Base-by-base conservation (phyloP, 2,113 vertebrate genomes). In the Nothoprocta perdicaria region DNA sequence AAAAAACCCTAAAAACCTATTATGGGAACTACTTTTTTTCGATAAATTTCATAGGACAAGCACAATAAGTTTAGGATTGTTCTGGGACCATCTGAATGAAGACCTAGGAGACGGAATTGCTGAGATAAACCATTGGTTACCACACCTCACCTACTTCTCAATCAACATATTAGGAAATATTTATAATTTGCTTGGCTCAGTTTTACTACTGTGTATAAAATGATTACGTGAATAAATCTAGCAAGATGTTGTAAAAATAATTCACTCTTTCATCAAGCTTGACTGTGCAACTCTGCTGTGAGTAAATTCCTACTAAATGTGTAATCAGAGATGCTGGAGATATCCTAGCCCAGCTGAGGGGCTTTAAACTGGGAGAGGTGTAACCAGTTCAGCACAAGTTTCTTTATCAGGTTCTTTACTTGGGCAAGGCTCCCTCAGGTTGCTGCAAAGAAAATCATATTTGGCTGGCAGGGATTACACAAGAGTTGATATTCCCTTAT, bases 171-270 rank as follows among this genome's bases (percentile, higher is more conserved):
- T 62, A 21, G 31, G 40, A 73, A 62, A 27, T 0, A 2, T 48
- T 61, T 58, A 33, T 29, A 9, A 2, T 76, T 79, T 21, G 63
- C 33, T 78, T 88, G 69, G 72, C 80, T 68, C 38, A 7, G 4
- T 57, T 86, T 52, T 35, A 21, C 53, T 27, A 1, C 2, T 18
- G 53, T 1, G 6, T 86, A 22, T 13, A 19, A 69, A 90, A 43
- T 0, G 2, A 88, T 61, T 80, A 73, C 40, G 26, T 2, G n/a
- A 66, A 41, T 35, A n/a, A 6, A 68, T 40, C 43, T 2, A 52
- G 14, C 14, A 18, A 74, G 72, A 55, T 27, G 33, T 14, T 89
- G 60, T 86, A 50, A 74, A 80, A 93, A 80, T 16, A 65, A 55
- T 17, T 48, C 1, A 1, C 40, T 61, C 23, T 8, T 60, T 41